A percentile compares a stretch with the other conserved stretches of the same genome.
phyloP scores from a whole-genome alignment of 2,113 vertebrate genomes.

The Australoheros scitulus region DNA sequence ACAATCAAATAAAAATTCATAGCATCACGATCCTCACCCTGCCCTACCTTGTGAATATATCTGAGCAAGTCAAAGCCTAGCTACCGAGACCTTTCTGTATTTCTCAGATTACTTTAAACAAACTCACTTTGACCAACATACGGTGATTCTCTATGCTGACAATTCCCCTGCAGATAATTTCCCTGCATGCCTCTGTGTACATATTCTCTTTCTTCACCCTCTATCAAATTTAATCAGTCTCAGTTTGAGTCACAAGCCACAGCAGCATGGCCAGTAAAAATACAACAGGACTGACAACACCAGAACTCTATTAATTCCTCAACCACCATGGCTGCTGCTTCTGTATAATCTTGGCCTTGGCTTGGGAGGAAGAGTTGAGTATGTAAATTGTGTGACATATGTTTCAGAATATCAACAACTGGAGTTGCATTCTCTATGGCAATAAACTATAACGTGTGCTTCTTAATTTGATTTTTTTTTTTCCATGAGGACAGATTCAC shows the following conservation, averaged over 20 bases:
- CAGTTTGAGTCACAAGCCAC: conserved; percentile 54
- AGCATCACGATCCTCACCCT: not conserved
- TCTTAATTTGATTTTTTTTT: conserved; percentile 27
- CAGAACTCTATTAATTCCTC: conserved; percentile 76
- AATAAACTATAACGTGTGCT: conserved; percentile 10
- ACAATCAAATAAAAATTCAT: conserved; percentile 57
- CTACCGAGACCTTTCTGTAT: conserved; percentile 47
- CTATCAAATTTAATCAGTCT: conserved; percentile 80
- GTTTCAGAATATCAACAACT: conserved; percentile 66
- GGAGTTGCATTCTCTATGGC: conserved; percentile 45
- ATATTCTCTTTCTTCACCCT: conserved; percentile 67
- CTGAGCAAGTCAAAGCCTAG: conserved; percentile 41
- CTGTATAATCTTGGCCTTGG: conserved; percentile 74
- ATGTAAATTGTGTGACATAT: conserved; percentile 71
- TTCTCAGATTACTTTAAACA: conserved; percentile 72
- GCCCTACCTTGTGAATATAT: conserved; percentile 33
- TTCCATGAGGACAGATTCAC: not conserved
- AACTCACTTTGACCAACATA: conserved; percentile 73
- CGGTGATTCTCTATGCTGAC: conserved; percentile 72
- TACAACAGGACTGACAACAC: conserved; percentile 68
- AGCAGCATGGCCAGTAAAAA: conserved; percentile 60
- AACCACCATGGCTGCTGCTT: conserved; percentile 57
- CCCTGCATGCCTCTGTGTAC: conserved; percentile 63
- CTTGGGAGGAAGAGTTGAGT: conserved; percentile 36
- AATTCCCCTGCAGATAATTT: conserved; percentile 74